Evolutionary conservation across 1,140 invertebrate species (phyloP).

Genomic region (Cotesia typhae): DNA sequence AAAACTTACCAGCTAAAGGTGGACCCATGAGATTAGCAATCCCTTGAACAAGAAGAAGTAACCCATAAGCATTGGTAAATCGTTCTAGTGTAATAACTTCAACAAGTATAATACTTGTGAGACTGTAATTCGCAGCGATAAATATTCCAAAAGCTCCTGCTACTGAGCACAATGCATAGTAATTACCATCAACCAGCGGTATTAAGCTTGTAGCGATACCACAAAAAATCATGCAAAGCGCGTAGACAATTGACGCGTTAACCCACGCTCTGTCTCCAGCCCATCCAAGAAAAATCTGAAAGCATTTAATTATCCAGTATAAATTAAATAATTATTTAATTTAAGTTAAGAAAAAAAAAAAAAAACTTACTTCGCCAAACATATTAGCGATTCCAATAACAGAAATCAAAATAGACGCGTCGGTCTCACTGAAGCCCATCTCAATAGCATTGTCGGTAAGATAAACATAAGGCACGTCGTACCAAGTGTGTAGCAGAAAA

Average conservation of each 20-base stretch:
- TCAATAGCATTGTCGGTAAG: conserved; percentile 79
- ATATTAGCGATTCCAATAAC: conserved; percentile 88
- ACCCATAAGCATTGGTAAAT: conserved; percentile 90
- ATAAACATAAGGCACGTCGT: conserved; percentile 89
- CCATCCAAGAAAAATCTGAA: conserved; percentile 86
- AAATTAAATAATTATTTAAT: conserved; percentile 14
- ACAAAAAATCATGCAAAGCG: conserved; percentile 80
- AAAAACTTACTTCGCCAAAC: conserved; percentile 79
- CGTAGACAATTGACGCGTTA: conserved; percentile 79
- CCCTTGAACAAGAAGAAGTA: conserved; percentile 87
- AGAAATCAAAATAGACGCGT: conserved; percentile 83
- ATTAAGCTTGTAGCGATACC: conserved; percentile 76
- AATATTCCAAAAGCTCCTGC: conserved; percentile 82
- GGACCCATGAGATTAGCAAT: conserved; percentile 88
- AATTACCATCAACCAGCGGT: conserved; percentile 71
- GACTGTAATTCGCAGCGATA: conserved; percentile 87
- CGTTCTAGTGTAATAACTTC: conserved; percentile 85
- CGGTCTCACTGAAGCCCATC: conserved; percentile 76
- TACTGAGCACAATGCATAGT: conserved; percentile 70
- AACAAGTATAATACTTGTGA: conserved; percentile 87
- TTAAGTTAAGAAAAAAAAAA: neutral
- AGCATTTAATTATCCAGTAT: neutral
- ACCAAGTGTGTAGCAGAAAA: conserved; percentile 87
- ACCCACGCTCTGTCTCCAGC: conserved; percentile 83
- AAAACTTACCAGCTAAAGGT: conserved; percentile 78